phyloP scores from a whole-genome alignment of 35 echinoderm and acorn worm genomes.

The Amphiura filiformis region DNA sequence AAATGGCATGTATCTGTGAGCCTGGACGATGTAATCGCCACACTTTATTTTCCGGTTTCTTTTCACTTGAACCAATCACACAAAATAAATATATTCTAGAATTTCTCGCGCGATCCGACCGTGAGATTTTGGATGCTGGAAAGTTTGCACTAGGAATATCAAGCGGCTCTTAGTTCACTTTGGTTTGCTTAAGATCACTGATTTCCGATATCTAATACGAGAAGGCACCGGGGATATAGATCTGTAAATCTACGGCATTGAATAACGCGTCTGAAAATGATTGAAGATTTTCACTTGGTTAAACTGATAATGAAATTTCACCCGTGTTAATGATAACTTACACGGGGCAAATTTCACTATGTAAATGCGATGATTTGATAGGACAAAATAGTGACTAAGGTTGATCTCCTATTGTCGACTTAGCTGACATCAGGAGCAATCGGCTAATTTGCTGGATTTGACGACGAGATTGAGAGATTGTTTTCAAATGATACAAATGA shows the following conservation, averaged over 20 bases:
- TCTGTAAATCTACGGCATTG: not conserved
- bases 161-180: not conserved
- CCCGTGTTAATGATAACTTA: not conserved
- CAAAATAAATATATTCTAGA: too few relatives aligned
- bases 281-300: not conserved
- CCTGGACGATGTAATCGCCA: too few relatives aligned
- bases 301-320: constrained; percentile 11
- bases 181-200: not conserved
- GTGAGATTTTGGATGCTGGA: too few relatives aligned
- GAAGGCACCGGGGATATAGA: not conserved
- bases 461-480: not conserved
- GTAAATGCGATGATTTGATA: not conserved
- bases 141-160: too few relatives aligned
- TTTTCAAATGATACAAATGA: not conserved
- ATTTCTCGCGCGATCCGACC: too few relatives aligned
- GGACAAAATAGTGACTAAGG: not conserved
- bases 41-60: too few relatives aligned
- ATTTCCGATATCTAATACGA: not conserved
- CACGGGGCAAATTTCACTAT: not conserved
- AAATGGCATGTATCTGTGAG: too few relatives aligned
- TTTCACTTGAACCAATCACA: too few relatives aligned
- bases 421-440: not conserved
- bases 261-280: too few relatives aligned
- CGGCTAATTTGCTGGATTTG: not conserved
- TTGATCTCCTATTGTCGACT: not conserved